These are phyloP conservation scores for Aradophagus sp. DNA, from an alignment of 1,140 invertebrate species.

Conservation along the genomic window DNA sequence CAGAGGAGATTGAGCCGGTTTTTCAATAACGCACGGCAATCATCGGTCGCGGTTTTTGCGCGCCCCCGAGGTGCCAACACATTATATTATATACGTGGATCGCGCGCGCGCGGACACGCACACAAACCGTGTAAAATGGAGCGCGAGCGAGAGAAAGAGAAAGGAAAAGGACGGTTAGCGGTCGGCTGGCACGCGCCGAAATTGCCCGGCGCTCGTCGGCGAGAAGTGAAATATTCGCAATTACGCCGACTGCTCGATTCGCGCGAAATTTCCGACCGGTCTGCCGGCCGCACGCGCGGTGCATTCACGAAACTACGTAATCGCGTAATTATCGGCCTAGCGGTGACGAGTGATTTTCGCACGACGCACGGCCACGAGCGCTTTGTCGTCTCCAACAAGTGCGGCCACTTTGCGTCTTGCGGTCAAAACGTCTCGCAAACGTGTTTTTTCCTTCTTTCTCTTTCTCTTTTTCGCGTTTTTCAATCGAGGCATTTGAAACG, in stretches of 20 bases:
- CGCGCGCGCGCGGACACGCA: conserved; percentile 18
- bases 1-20: conserved; percentile 33
- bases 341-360: background rate
- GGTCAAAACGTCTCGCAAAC: too few relatives aligned
- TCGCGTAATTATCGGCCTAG: conserved; percentile 48
- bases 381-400: too few relatives aligned
- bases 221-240: conserved; percentile 61
- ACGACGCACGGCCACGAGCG: background rate
- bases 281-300: conserved; percentile 11
- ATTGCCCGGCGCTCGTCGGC: conserved; percentile 61
- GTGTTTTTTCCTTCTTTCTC: background rate
- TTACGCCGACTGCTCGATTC: conserved; percentile 40
- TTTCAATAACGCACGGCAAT: conserved; percentile 54
- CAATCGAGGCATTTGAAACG: too few relatives aligned
- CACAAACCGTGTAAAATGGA: conserved; percentile 28
- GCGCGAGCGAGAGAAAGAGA: conserved; percentile 28
- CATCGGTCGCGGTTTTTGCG: conserved; percentile 62
- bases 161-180: conserved; percentile 52
- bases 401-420: too few relatives aligned
- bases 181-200: conserved; percentile 65
- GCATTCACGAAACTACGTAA: conserved; percentile 48
- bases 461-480: too few relatives aligned
- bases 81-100: conserved; percentile 33
- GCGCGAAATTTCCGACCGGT: conserved; percentile 42
- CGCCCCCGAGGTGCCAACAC: conserved; percentile 41